A percentile compares a stretch with the other conserved stretches of the same genome.
Evolutionary conservation across 1,140 invertebrate genomes (phyloP).

Genomic region (Drosophila guanche): DNA sequence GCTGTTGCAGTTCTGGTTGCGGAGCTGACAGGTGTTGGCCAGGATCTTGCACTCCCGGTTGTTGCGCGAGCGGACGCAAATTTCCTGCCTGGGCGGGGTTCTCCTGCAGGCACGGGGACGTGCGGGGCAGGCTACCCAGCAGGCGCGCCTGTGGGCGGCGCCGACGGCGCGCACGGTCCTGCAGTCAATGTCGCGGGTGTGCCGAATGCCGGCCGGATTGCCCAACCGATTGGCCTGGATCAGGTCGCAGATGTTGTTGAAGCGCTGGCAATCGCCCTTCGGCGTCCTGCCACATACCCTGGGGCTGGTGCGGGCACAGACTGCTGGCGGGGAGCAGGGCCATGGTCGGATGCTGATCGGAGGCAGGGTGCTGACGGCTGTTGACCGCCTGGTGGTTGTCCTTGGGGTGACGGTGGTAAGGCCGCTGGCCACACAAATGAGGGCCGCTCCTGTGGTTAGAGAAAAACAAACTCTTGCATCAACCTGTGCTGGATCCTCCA

Average conservation of each 20-base stretch:
- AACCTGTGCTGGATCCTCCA: too few relatives aligned
- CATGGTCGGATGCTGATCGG: neutral
- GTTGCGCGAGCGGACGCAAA: constrained; percentile 53
- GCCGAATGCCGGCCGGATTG: constrained; percentile 15
- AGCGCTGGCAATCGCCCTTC: constrained; percentile 53
- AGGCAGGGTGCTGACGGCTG: neutral
- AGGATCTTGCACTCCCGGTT: constrained; percentile 47
- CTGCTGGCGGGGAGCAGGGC: constrained; percentile 28
- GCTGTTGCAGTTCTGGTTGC: constrained; percentile 57
- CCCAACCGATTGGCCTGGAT: constrained; percentile 10
- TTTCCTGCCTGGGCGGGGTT: constrained; percentile 25
- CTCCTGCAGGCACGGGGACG: constrained; percentile 33
- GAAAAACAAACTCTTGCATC: neutral
- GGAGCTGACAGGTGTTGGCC: constrained; percentile 58
- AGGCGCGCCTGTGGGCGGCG: constrained; percentile 14
- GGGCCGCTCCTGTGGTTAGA: constrained; percentile 1
- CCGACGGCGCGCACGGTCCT: constrained; percentile 36
- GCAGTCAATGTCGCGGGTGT: constrained; percentile 53
- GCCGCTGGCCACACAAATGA: neutral
- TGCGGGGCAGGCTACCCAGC: constrained; percentile 41
- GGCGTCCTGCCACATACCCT: constrained; percentile 47
- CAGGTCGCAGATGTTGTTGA: constrained; percentile 58
- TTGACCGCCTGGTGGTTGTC: neutral
- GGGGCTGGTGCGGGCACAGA: constrained; percentile 49
- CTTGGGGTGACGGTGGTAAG: neutral